Base-by-base conservation (phyloP, 2,888 invertebrate genomes). In the Sphaeridia pumilis region DNA sequence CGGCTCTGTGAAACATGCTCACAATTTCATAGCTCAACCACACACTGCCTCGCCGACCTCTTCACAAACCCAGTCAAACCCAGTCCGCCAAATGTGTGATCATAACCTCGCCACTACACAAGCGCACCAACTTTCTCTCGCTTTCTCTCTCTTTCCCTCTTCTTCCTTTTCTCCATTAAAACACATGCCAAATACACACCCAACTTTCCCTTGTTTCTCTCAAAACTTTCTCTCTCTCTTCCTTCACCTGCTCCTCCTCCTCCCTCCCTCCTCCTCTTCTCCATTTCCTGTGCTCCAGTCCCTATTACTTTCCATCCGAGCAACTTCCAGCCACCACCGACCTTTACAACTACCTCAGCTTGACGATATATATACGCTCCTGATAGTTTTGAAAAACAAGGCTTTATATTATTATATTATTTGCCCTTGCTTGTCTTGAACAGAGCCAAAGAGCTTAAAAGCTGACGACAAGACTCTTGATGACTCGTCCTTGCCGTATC, bases 11-110 rank as follows among this genome's bases (percentile, higher is more conserved):
- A 55, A 55, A 62, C 64, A 64, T 64, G 62, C 62, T 64, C 59
- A 62, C 64, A 61, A 63, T 57, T 57, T 61, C 59, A 64, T 57
- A 45, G 61, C 61, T 63, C 56, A 59, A 56, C 59, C 60, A 61
- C 59, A 61, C 60, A 61, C 61, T 64, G 58, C 44, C 45, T 46
- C 48, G 31, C 36, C 41, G 31, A 43, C 41, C 38, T 25, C 36
- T 22, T 46, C 42, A 35, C 42, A 45, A 46, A 49, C 48, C 46
- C 50, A 52, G 48, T 47, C 42, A n/a, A 28, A 47, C 48, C 41
- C 50, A n/a, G n/a, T 54, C 46, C 49, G 46, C 42, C n/a, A 21
- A 49, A 26, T 17, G 17, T n/a, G 17, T 17, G 28, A 38, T 25
- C 42, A 47, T 14, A 28, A 24, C 46, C 49, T 53, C 50, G 48